These are phyloP conservation scores for Octopus sinensis DNA, from an alignment of 1,140 invertebrate species.

Conservation along the genomic window DNA sequence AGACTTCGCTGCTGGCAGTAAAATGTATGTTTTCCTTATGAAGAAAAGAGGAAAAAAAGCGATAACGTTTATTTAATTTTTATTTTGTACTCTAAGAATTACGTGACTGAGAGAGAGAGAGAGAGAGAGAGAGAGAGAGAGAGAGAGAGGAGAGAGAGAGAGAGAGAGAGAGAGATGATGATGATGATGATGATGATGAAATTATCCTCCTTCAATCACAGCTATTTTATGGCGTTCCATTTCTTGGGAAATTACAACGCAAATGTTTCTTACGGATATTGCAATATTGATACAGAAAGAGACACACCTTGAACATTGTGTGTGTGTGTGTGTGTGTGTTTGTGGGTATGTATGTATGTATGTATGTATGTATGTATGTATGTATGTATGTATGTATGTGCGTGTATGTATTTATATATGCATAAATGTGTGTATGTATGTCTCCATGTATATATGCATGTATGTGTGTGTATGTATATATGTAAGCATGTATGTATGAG, in stretches of 20 bases:
- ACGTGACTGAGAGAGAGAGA: background rate
- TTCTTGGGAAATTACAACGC: background rate
- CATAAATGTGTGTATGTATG: too few species aligned
- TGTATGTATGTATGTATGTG: background rate
- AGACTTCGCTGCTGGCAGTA: background rate
- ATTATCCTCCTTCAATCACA: background rate
- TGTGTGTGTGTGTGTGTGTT: background rate
- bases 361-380: background rate
- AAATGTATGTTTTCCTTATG: background rate
- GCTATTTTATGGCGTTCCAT: background rate
- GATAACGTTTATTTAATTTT: background rate
- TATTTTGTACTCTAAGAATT: background rate
- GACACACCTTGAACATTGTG: background rate
- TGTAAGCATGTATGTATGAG: too few species aligned
- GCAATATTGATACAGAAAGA: background rate
- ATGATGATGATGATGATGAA: background rate
- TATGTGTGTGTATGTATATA: too few species aligned
- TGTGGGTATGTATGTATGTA: background rate
- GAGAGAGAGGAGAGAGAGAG: constrained; percentile 15
- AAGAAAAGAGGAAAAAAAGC: background rate
- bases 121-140: background rate
- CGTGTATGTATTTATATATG: background rate
- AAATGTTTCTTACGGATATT: background rate
- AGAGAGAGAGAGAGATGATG: constrained; percentile 16
- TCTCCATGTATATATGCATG: too few species aligned